Base-by-base conservation (phyloP, 1,140 invertebrate genomes). In the Drosophila sucinea region DNA sequence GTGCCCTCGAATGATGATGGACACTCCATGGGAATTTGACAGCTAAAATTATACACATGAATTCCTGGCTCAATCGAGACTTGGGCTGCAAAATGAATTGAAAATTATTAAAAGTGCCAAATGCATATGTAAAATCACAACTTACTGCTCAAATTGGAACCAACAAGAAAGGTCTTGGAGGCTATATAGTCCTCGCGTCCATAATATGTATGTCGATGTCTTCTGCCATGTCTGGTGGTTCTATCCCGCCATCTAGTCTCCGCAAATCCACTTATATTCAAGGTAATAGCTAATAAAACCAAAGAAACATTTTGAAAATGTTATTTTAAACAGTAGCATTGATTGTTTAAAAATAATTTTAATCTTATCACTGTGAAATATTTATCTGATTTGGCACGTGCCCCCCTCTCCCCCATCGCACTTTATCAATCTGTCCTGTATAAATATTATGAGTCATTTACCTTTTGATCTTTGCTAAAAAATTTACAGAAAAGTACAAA, bases 1-100 rank as follows among this genome's bases (percentile, higher is more conserved):
- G 94, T 93, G 0, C 95, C 95, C 86, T 96, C 95, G 92, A 96
- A 96, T 35, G 95, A 96, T 54, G 95, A 94, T 4, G 95, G 95
- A 41, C 95, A 92, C 64, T 92, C 93, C 7, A 79, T 77, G 11
- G 95, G 95, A 56, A 95, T 87, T 5, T 92, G 90, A 66, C 92
- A 94, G 30, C 84, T 91, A 78, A 95, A 95, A 40, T 93, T 94
- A 81, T 94, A 95, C n/a, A 79, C 87, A 73, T 95, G 93, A 51
- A 93, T 91, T n/a, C 94, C 95, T 3, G 89, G 81, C 56, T 90
- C 83, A 41, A 90, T 73, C 1, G 70, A 66, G 2, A 87, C 58
- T 74, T 86, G 77, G 1, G 71, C 82, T 86, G 30, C 0, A 1
- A n/a, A 25, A 68, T 30, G 0, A 5, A 6, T 54, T 33, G 11